Percentiles rank a stretch among this genome's conserved stretches.
These are phyloP conservation scores for Cephus pygmeus DNA, from an alignment of 2,888 invertebrate species.

Conservation along the genomic window DNA sequence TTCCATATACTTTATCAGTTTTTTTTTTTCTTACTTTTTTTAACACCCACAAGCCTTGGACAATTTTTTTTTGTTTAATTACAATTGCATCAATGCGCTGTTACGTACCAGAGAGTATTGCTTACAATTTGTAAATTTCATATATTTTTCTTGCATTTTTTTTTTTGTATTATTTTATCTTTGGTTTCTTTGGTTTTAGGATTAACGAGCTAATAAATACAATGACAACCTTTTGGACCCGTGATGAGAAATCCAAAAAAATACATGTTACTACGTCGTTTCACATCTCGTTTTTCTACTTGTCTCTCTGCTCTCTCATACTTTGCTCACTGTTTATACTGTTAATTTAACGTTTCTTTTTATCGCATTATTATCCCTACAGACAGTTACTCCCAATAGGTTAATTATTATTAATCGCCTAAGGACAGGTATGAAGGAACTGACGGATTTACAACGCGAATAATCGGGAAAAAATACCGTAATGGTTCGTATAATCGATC, in stretches of 20 bases:
- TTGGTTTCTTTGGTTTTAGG: not conserved
- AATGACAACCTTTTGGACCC: slow-evolving; percentile 61
- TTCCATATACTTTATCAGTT: too few species aligned
- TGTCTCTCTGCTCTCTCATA: slow-evolving; percentile 3
- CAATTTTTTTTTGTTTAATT: too few species aligned
- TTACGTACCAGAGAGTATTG: slow-evolving; percentile 39
- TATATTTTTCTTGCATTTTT: slow-evolving; percentile 26
- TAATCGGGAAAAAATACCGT: slow-evolving; percentile 3
- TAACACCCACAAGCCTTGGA: too few species aligned
- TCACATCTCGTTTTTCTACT: slow-evolving; percentile 10
- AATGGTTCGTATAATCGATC: not conserved
- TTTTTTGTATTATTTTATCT: slow-evolving; percentile 16
- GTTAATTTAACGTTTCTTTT: too few species aligned
- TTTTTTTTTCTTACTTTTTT: too few species aligned
- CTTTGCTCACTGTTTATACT: too few species aligned
- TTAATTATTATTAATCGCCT: too few species aligned
- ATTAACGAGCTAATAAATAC: slow-evolving; percentile 43
- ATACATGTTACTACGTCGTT: slow-evolving; percentile 21
- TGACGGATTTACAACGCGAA: slow-evolving; percentile 4
- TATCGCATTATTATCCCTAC: too few species aligned
- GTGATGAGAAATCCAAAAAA: slow-evolving; percentile 57
- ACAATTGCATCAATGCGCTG: too few species aligned
- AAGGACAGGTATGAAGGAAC: slow-evolving; percentile 3
- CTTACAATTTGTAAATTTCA: slow-evolving; percentile 38
- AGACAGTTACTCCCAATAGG: too few species aligned